Percentiles rank a stretch among this genome's conserved stretches.
Evolutionary conservation across 2,113 vertebrate genomes (phyloP).

Genomic region (Cairina moschata): DNA sequence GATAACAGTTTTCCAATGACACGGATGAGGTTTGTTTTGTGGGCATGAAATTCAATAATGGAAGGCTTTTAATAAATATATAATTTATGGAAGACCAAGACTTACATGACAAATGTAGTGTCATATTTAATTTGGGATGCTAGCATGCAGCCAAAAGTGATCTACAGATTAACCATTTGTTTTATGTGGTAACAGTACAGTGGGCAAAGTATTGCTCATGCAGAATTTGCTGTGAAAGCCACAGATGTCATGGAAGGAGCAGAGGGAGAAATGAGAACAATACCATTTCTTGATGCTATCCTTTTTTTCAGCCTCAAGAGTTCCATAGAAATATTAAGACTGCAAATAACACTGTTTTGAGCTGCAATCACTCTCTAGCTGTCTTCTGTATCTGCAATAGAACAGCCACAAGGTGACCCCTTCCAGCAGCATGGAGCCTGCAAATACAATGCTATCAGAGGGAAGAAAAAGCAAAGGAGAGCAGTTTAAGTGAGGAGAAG

Average conservation of each 20-base stretch:
- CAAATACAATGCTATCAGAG: not conserved
- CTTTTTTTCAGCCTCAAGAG: slow-evolving; percentile 16
- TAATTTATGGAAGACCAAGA: slow-evolving; percentile 52
- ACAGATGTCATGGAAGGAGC: not conserved
- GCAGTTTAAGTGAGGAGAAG: not conserved
- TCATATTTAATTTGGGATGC: slow-evolving; percentile 69
- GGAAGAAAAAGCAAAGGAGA: not conserved
- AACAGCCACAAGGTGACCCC: slow-evolving; percentile 51
- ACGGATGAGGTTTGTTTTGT: slow-evolving; percentile 62
- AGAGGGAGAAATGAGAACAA: slow-evolving; percentile 21
- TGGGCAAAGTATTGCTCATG: not conserved
- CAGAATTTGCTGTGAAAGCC: not conserved
- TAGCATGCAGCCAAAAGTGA: slow-evolving; percentile 55
- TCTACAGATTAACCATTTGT: slow-evolving; percentile 63
- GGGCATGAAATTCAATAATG: slow-evolving; percentile 66
- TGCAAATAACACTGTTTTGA: slow-evolving; percentile 31
- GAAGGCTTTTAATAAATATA: slow-evolving; percentile 73
- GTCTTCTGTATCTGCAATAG: slow-evolving; percentile 5
- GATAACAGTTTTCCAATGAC: slow-evolving; percentile 63
- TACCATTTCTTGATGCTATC: not conserved
- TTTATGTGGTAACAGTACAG: rapidly evolving
- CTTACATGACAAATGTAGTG: slow-evolving; percentile 66
- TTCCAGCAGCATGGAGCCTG: not conserved
- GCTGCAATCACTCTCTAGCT: slow-evolving; percentile 30
- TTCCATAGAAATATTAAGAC: slow-evolving; percentile 54